Conservation (phyloP, 2,113 vertebrate genomes). For the Polypterus senegalus region DNA sequence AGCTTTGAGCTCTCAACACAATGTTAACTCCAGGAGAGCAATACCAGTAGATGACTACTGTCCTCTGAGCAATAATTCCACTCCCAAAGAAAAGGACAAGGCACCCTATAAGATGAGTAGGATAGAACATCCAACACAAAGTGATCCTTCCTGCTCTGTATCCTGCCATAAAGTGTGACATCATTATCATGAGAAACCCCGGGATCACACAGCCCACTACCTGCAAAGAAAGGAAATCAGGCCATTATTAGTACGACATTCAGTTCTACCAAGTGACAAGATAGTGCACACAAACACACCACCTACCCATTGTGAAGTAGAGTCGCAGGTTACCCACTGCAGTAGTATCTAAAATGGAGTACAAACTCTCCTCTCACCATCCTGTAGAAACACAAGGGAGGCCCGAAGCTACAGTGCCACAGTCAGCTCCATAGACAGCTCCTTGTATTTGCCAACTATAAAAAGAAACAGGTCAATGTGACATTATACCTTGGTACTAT, state of each 20-base stretch:
- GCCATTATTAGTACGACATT: too few species aligned
- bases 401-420: conserved; percentile 83
- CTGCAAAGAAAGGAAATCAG: conserved; percentile 35
- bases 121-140: conserved; percentile 69
- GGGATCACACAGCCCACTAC: conserved; percentile 72
- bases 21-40: too few species aligned
- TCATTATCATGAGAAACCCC: conserved; percentile 83
- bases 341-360: conserved; percentile 86
- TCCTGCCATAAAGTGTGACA: conserved; percentile 70
- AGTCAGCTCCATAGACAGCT: conserved; percentile 68
- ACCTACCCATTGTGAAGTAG: conserved; percentile 85
- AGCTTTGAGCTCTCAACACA: too few species aligned
- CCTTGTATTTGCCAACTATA: conserved; percentile 81
- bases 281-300: neutral
- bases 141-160: conserved; percentile 69
- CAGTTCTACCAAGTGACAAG: too few species aligned
- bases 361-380: conserved; percentile 76
- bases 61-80: neutral
- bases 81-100: neutral
- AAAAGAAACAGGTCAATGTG: conserved; percentile 1
- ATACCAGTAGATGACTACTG: neutral
- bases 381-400: conserved; percentile 75
- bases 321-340: conserved; percentile 87
- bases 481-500: too few species aligned
- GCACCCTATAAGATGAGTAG: conserved; percentile 84